phyloP scores from a whole-genome alignment of 23 tunicate genomes.

The Clavelina lepadiformis region DNA sequence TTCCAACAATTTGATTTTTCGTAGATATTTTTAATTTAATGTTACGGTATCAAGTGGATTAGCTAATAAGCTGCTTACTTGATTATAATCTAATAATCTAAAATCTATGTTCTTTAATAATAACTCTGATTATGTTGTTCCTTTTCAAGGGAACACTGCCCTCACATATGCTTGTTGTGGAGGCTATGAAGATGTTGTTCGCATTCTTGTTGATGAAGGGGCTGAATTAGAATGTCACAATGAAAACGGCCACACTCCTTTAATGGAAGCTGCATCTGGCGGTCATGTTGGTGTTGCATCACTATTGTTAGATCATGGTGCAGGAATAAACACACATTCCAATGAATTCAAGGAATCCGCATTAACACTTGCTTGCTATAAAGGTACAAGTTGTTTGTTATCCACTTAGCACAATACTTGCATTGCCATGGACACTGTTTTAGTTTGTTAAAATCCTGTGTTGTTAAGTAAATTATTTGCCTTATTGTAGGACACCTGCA shows the following conservation, averaged over 20 bases:
- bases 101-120: neutral
- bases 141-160: slow-evolving; percentile 99
- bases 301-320: slow-evolving; percentile 71
- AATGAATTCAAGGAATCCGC: slow-evolving; percentile 97
- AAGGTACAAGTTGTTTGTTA: slow-evolving; percentile 35
- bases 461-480: neutral
- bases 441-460: neutral
- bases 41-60: neutral
- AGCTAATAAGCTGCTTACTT: neutral
- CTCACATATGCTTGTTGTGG: slow-evolving; percentile 96
- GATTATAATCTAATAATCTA: neutral
- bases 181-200: slow-evolving; percentile 75
- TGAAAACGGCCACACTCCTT: slow-evolving; percentile 97
- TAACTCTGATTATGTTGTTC: neutral
- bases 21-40: neutral
- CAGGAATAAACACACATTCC: slow-evolving; percentile 93
- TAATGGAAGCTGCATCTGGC: slow-evolving; percentile 99
- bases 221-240: slow-evolving; percentile 87
- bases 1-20: neutral
- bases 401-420: neutral
- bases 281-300: slow-evolving; percentile 88
- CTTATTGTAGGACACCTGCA: slow-evolving; percentile 92
- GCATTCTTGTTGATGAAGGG: slow-evolving; percentile 61
- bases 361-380: slow-evolving; percentile 92
- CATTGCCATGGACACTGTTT: neutral